phyloP scores from a whole-genome alignment of 2,888 invertebrate genomes.

The Hypsopygia costalis region DNA sequence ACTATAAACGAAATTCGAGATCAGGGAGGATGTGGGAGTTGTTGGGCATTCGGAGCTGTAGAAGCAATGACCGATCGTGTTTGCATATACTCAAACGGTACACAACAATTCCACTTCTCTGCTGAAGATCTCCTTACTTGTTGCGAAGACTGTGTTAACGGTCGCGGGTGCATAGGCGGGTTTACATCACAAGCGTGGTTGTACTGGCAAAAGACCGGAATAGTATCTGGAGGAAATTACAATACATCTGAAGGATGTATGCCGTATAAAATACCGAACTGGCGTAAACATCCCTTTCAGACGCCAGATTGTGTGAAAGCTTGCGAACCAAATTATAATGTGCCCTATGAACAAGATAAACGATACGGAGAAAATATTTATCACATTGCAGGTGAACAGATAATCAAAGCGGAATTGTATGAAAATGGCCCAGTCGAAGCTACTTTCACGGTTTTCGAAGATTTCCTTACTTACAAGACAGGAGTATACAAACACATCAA shows the following conservation, averaged over 20 bases:
- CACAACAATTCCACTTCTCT: constrained; percentile 69
- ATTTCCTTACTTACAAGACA: constrained; percentile 86
- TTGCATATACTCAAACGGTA: constrained; percentile 85
- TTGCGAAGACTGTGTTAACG: constrained; percentile 61
- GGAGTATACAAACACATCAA: constrained; percentile 62
- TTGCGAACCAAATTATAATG: constrained; percentile 76
- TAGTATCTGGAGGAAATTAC: constrained; percentile 13
- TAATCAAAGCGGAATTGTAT: constrained; percentile 86
- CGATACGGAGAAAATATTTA: constrained; percentile 82
- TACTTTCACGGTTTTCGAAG: constrained; percentile 87
- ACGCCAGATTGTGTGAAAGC: constrained; percentile 84
- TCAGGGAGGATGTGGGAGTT: constrained; percentile 91
- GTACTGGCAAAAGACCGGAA: constrained; percentile 6
- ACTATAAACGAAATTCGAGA: constrained; percentile 86
- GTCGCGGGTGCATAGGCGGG: constrained; percentile 87
- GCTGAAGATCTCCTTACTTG: constrained; percentile 87
- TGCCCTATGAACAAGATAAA: constrained; percentile 83
- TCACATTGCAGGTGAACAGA: constrained; percentile 61
- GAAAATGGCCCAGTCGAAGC: constrained; percentile 90
- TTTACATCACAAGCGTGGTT: constrained; percentile 32
- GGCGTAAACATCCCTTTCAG: constrained; percentile 89
- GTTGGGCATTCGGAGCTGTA: constrained; percentile 92
- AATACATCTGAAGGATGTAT: constrained; percentile 5
- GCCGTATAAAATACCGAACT: constrained; percentile 70
- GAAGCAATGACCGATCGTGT: constrained; percentile 90